Percentiles rank a stretch among this genome's conserved stretches.
Evolutionary conservation across 2,797 vertebrate species (phyloP).

Genomic region (Lepidocolaptes lacrymiger): DNA sequence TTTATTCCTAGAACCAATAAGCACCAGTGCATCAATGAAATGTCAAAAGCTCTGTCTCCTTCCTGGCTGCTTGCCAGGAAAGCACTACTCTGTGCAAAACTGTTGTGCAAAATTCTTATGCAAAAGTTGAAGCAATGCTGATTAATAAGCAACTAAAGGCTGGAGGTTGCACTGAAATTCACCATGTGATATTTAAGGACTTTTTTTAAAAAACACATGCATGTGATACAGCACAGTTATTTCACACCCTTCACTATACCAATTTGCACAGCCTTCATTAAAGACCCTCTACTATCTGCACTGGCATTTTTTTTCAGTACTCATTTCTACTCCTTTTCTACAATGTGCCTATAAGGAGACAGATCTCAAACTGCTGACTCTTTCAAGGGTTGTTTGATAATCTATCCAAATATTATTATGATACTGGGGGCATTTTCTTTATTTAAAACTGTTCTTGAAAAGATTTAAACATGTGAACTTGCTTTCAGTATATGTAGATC

Average conservation of each 20-base stretch:
- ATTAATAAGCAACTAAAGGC: not conserved
- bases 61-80: not conserved
- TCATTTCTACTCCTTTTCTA: not conserved
- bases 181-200: not conserved
- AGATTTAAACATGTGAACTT: not conserved
- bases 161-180: not conserved
- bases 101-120: not conserved
- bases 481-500: not conserved
- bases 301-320: rapidly evolving
- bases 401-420: not conserved
- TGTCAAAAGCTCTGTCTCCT: not conserved
- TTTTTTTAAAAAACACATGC: not conserved
- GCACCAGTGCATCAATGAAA: not conserved
- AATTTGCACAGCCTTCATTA: not conserved
- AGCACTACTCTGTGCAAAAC: not conserved
- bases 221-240: not conserved
- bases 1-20: not conserved
- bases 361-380: not conserved
- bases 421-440: not conserved
- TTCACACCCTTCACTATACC: not conserved
- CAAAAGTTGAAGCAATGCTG: not conserved
- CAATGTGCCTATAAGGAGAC: rapidly evolving
- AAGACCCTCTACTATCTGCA: not conserved
- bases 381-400: not conserved
- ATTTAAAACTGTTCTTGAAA: not conserved